Evolutionary conservation across 2,888 invertebrate species (phyloP).

Genomic region (Griposia aprilina): DNA sequence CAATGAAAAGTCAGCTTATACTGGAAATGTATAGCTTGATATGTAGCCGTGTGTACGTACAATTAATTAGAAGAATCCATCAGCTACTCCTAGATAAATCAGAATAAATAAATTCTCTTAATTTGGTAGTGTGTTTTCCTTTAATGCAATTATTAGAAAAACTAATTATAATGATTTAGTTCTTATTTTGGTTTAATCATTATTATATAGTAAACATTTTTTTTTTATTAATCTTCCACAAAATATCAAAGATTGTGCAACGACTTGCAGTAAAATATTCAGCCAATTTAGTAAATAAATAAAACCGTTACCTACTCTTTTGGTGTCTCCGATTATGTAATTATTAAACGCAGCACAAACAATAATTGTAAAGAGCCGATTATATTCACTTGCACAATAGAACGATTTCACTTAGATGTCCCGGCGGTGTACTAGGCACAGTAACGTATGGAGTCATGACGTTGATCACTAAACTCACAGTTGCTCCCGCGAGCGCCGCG

Average conservation of each 20-base stretch:
- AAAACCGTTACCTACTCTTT: constrained; percentile 67
- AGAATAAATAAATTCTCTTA: neutral
- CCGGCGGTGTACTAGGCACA: constrained; percentile 68
- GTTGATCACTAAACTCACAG: constrained; percentile 75
- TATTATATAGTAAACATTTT: neutral
- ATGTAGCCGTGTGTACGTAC: no score
- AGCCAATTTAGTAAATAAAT: constrained; percentile 54
- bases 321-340: constrained; percentile 70
- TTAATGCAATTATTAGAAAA: neutral
- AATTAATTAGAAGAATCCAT: neutral
- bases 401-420: constrained; percentile 75
- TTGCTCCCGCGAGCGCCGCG: constrained; percentile 79
- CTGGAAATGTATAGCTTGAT: no score
- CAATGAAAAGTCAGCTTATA: no score
- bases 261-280: constrained; percentile 15
- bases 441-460: constrained; percentile 74
- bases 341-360: constrained; percentile 70
- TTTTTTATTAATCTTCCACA: neutral
- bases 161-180: neutral
- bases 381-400: constrained; percentile 80
- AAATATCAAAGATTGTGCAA: constrained; percentile 23
- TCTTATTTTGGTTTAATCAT: neutral
- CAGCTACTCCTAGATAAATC: neutral
- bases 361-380: constrained; percentile 65
- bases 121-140: neutral